A percentile compares a stretch with the other conserved stretches of the same genome.
Conservation (phyloP, 92 coral and sea anemone species). For the Umimayanthus chanpuru region DNA sequence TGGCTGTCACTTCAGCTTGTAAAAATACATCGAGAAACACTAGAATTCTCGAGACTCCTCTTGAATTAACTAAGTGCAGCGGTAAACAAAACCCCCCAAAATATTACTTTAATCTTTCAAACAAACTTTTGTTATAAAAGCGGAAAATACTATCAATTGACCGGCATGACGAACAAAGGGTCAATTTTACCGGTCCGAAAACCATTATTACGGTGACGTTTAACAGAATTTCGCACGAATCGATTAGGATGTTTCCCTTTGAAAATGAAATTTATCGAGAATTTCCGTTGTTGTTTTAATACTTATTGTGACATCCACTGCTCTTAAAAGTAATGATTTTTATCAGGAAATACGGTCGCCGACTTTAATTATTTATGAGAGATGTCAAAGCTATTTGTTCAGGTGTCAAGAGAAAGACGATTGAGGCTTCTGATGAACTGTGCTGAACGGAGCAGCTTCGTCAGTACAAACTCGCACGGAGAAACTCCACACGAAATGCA, state of each 20-base stretch:
- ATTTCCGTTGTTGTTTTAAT: not conserved
- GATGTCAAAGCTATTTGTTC: conserved; percentile 4
- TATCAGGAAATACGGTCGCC: conserved; percentile 25
- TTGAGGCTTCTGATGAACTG: not conserved
- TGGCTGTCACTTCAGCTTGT: not conserved
- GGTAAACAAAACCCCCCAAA: not conserved
- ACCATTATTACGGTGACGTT: not conserved
- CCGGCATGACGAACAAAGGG: not conserved
- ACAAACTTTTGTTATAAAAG: not conserved
- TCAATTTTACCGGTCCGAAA: not conserved
- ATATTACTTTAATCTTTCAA: not conserved
- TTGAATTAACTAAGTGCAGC: not conserved
- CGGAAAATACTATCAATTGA: conserved; percentile 9
- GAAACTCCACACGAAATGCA: not conserved
- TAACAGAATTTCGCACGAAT: not conserved
- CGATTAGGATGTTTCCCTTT: not conserved
- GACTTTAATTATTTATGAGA: not conserved
- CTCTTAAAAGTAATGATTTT: not conserved
- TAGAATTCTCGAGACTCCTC: not conserved
- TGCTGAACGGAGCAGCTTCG: not conserved
- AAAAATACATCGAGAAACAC: not conserved
- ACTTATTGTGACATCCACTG: not conserved
- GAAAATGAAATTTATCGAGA: conserved; percentile 3
- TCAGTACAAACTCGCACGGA: not conserved
- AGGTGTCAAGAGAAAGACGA: not conserved